Evolutionary conservation across 2,888 invertebrate species (phyloP).

Genomic region (Lucinisca nassula): DNA sequence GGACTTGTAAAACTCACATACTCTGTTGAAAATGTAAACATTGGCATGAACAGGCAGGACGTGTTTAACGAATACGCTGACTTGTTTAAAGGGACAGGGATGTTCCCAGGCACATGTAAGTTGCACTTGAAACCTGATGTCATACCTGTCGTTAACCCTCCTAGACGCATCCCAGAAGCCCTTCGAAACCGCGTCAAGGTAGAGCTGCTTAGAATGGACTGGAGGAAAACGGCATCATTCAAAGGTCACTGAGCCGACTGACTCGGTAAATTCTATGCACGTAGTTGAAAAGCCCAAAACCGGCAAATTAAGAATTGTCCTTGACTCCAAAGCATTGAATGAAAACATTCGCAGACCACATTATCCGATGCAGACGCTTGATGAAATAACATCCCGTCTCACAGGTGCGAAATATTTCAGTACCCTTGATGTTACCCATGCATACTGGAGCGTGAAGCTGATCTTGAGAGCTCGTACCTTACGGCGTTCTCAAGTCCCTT

Average conservation of each 20-base stretch:
- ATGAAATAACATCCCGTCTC: conserved; percentile 3
- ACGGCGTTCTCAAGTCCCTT: conserved; percentile 51
- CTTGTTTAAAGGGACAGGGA: conserved; percentile 25
- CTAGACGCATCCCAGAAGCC: conserved; percentile 35
- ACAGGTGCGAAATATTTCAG: conserved; percentile 1
- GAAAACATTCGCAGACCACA: background rate
- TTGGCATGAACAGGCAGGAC: background rate
- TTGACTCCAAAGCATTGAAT: conserved; percentile 43
- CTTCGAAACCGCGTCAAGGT: conserved; percentile 16
- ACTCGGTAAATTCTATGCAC: conserved; percentile 53
- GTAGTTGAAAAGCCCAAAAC: conserved; percentile 37
- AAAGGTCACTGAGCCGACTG: conserved; percentile 46
- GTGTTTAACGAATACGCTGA: background rate
- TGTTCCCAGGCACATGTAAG: conserved; percentile 17
- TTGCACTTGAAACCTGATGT: conserved; percentile 16
- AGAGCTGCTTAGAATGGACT: conserved; percentile 9
- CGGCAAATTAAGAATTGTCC: conserved; percentile 58
- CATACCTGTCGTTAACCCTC: conserved; percentile 31
- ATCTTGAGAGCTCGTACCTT: background rate
- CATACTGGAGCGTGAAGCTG: conserved; percentile 23
- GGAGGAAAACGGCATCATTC: conserved; percentile 23
- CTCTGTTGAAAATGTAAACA: conserved; percentile 3
- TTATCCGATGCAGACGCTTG: conserved; percentile 18
- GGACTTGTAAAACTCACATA: conserved; percentile 19
- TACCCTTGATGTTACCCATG: background rate